Evolutionary conservation across 2,113 vertebrate species (phyloP).

Genomic region (Emydocephalus ijimae): DNA sequence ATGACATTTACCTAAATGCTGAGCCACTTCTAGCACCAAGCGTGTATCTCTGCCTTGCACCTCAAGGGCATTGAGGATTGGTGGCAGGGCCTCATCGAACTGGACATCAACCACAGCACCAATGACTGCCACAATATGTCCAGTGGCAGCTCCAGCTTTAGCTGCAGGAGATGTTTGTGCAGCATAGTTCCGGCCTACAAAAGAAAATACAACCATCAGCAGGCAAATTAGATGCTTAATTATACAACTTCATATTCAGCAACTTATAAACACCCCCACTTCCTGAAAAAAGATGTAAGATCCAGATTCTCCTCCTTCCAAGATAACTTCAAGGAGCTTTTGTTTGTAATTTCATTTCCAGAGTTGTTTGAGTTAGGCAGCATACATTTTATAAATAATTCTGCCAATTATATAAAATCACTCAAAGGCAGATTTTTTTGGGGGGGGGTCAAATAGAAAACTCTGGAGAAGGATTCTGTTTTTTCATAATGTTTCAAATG

Average conservation of each 20-base stretch:
- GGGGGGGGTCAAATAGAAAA: not conserved
- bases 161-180: constrained; percentile 78
- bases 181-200: constrained; percentile 86
- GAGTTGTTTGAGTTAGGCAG: not conserved
- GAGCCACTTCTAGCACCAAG: constrained; percentile 95
- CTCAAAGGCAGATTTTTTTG: not conserved
- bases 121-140: constrained; percentile 94
- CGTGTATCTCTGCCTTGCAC: constrained; percentile 85
- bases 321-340: not conserved
- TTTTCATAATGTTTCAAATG: too few relatives aligned
- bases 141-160: constrained; percentile 60
- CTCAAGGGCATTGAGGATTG: constrained; percentile 94
- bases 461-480: not conserved
- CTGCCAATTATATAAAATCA: not conserved
- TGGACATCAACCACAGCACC: constrained; percentile 97
- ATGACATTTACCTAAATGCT: constrained; percentile 86
- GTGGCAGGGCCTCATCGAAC: constrained; percentile 93
- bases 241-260: accelerated
- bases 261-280: not conserved
- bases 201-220: not conserved
- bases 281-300: not conserved
- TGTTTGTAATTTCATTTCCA: not conserved
- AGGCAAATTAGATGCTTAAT: not conserved
- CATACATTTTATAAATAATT: not conserved
- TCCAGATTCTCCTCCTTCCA: not conserved